Evolutionary conservation across 2,113 vertebrate genomes (phyloP).

Genomic region (Synodontis membranacea): DNA sequence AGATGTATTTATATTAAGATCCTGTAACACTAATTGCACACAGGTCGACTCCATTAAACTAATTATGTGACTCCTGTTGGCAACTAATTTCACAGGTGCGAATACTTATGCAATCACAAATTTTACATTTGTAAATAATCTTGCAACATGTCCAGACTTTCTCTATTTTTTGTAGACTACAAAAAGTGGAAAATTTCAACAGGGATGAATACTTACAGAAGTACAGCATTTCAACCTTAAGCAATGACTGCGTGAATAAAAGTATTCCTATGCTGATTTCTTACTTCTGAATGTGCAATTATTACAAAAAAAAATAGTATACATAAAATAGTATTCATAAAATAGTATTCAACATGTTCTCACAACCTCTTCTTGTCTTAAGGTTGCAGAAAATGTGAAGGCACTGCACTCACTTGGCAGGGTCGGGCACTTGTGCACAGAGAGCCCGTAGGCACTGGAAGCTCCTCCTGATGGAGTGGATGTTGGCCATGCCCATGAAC

Average conservation of each 20-base stretch:
- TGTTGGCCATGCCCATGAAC: constrained; percentile 99
- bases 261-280: not conserved
- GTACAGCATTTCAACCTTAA: not conserved
- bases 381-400: not conserved
- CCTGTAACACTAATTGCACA: not conserved
- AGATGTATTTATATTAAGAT: not conserved
- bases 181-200: not conserved
- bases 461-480: constrained; percentile 97
- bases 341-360: not conserved
- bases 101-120: not conserved
- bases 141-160: not conserved
- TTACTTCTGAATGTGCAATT: not conserved
- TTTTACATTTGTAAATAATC: not conserved
- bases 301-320: not conserved
- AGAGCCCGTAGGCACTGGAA: constrained; percentile 94
- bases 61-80: not conserved
- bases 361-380: not conserved
- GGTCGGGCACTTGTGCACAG: constrained; percentile 96
- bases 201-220: not conserved
- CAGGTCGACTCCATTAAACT: not conserved
- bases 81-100: not conserved
- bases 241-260: not conserved
- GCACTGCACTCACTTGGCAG: constrained; percentile 86
- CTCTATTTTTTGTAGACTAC: not conserved
- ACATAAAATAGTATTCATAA: not conserved